Conservation (phyloP, 1,140 invertebrate species). For the Drosophila kikkawai region DNA sequence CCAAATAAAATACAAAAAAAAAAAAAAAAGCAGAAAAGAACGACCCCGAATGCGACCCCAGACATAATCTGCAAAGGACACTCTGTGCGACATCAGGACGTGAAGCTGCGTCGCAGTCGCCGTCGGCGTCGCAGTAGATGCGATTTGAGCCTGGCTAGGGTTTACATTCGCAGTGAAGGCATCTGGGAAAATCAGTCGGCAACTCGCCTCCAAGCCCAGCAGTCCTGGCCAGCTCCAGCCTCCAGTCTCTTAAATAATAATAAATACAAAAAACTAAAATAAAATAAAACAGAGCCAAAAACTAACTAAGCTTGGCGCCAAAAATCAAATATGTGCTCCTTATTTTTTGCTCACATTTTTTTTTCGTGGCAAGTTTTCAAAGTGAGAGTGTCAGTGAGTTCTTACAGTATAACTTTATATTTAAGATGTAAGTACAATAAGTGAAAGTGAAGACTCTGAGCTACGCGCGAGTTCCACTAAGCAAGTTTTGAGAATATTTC, state of each 20-base stretch:
- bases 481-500: constrained; percentile 75
- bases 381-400: constrained; percentile 8
- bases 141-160: constrained; percentile 65
- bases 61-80: constrained; percentile 71
- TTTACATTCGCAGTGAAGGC: constrained; percentile 73
- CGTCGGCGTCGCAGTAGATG: background rate
- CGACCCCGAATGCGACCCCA: constrained; percentile 34
- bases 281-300: background rate
- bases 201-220: constrained; percentile 73
- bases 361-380: background rate
- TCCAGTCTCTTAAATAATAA: constrained; percentile 1
- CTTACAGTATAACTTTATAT: background rate
- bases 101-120: constrained; percentile 12
- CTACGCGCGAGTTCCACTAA: constrained; percentile 74
- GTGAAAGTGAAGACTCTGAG: constrained; percentile 15
- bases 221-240: constrained; percentile 57
- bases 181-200: constrained; percentile 77
- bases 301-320: background rate
- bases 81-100: constrained; percentile 55
- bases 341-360: constrained; percentile 2
- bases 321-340: background rate
- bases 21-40: background rate
- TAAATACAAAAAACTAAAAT: background rate
- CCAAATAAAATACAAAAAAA: background rate
- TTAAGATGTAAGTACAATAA: background rate